Base-by-base conservation (phyloP, 2,888 invertebrate genomes). In the Andricus quercusramuli region DNA sequence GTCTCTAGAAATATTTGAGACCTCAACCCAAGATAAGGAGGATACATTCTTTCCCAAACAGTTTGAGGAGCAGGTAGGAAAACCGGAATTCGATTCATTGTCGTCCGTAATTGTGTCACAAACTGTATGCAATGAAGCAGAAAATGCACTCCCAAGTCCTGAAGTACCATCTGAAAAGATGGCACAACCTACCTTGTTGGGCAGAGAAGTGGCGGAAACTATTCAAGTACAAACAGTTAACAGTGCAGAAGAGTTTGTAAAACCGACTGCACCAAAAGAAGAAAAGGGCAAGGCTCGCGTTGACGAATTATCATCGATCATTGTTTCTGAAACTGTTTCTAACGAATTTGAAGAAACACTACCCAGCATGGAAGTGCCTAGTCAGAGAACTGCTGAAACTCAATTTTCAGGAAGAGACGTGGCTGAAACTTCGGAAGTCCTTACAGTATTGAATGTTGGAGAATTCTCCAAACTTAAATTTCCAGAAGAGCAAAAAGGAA, bases 341-440 rank as follows among this genome's bases (percentile, higher is more conserved):
- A 88, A 86, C 64, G 90, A 90, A 80, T 79, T 79, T 13, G 91
- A 90, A 80, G 82, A 86, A 9, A 29, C 78, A 20, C 77, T 91
- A 1, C 85, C 83, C 25, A 78, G 59, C 47, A 74, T 64, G 5
- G 80, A 86, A 47, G 79, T 81, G 66, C 90, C 89, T 3, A 86
- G 83, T 32, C 83, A 79, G 41, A 88, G 87, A 22, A 88, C 84
- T 47, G 91, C 91, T 15, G 86, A 87, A 81, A 88, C 92, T 25
- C 85, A 83, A 44, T 79, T 91, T 6, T 81, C 80, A 0, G 90
- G 92, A 11, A 89, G 92, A 86, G 93, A 93, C 85, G 90, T 92
- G 74, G 93, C 93, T 11, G 90, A 93, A 87, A 92, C 92, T 68
- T 87, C 90, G 32, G 92, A 93, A 87, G 88, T 93, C 3, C 80